Evolutionary conservation across 2,113 vertebrate genomes (phyloP).

Genomic region (Halcyon senegalensis): DNA sequence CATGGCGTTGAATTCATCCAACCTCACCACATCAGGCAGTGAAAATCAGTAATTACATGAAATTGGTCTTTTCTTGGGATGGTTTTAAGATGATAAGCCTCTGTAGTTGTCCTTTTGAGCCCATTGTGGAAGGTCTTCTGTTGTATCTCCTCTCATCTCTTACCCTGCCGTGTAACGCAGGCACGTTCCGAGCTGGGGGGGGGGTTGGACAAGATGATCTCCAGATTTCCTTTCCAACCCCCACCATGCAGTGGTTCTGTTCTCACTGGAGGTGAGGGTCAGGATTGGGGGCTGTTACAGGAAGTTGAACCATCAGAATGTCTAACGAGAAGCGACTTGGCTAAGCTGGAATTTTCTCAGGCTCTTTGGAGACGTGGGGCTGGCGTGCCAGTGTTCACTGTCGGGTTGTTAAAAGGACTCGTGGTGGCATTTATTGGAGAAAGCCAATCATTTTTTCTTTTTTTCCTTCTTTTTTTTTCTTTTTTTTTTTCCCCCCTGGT

Average conservation of each 20-base stretch:
- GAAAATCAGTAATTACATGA: neutral
- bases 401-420: neutral
- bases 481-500: neutral
- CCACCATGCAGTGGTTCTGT: neutral
- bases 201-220: neutral
- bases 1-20: neutral
- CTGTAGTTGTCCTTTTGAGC: neutral
- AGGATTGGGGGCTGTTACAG: fast-evolving
- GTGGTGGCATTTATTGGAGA: neutral
- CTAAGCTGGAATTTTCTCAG: neutral
- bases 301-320: neutral
- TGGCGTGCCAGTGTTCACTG: fast-evolving
- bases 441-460: neutral
- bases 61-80: slow-evolving; percentile 17
- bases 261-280: neutral
- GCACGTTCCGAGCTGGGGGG: neutral
- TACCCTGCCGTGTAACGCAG: neutral
- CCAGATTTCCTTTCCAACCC: neutral
- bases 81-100: neutral
- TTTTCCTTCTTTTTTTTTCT: neutral
- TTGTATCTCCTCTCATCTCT: neutral
- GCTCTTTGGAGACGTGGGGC: neutral
- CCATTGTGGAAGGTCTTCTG: neutral
- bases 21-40: neutral
- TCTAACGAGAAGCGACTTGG: neutral